Conservation (phyloP, 2,888 invertebrate genomes). For the Tyria jacobaeae region DNA sequence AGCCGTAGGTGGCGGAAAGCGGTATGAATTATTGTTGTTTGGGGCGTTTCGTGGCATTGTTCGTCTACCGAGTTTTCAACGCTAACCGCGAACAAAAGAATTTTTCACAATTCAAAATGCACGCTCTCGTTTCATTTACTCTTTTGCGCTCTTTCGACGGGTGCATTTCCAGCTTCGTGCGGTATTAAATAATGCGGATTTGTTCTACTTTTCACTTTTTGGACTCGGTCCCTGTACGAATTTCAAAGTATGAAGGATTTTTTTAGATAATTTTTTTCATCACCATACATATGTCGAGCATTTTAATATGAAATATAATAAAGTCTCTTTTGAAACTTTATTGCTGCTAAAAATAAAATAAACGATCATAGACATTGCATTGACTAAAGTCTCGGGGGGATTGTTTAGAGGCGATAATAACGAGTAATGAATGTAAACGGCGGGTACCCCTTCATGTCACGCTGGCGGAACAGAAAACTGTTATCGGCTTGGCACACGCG, state of each 20-base stretch:
- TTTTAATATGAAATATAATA: not conserved
- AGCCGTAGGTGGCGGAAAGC: slow-evolving; percentile 86
- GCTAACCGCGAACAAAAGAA: slow-evolving; percentile 80
- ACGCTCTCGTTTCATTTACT: slow-evolving; percentile 85
- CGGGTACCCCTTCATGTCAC: slow-evolving; percentile 55
- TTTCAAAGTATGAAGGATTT: slow-evolving; percentile 52
- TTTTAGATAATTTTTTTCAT: slow-evolving; percentile 46
- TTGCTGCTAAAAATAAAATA: slow-evolving; percentile 25
- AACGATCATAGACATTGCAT: slow-evolving; percentile 63
- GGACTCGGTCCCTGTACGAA: slow-evolving; percentile 59
- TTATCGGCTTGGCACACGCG: slow-evolving; percentile 78
- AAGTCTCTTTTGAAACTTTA: not conserved
- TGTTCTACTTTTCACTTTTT: slow-evolving; percentile 76
- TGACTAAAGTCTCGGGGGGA: slow-evolving; percentile 72
- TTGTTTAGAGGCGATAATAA: slow-evolving; percentile 81
- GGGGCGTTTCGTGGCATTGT: slow-evolving; percentile 82
- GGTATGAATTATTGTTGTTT: slow-evolving; percentile 86
- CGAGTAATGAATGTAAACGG: slow-evolving; percentile 79
- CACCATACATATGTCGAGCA: slow-evolving; percentile 22
- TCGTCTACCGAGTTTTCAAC: slow-evolving; percentile 77
- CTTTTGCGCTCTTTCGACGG: slow-evolving; percentile 83
- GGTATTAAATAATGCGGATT: slow-evolving; percentile 82
- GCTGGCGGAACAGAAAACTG: slow-evolving; percentile 67
- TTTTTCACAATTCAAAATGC: slow-evolving; percentile 85
- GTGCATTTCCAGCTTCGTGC: slow-evolving; percentile 81